These are phyloP conservation scores for Drosophila micromelanica DNA, from an alignment of 1,140 invertebrate genomes.

Conservation along the genomic window DNA sequence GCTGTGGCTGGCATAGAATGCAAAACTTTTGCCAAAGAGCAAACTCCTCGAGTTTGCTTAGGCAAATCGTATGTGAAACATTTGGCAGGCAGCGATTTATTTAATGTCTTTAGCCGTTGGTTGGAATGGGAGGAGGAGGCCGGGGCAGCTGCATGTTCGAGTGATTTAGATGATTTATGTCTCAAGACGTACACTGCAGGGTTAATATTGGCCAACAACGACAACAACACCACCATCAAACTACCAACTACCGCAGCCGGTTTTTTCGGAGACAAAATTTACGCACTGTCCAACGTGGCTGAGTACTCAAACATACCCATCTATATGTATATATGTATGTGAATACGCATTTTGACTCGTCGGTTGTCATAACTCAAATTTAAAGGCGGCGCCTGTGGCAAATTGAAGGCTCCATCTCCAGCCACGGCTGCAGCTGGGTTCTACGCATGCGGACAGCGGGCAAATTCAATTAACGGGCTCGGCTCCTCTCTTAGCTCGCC, in stretches of 20 bases:
- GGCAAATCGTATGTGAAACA: slow-evolving; percentile 82
- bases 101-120: slow-evolving; percentile 68
- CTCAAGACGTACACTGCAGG: slow-evolving; percentile 73
- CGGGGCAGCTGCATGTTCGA: slow-evolving; percentile 73
- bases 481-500: neutral
- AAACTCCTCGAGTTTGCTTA: slow-evolving; percentile 56
- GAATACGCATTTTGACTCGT: slow-evolving; percentile 32
- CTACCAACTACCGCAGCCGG: slow-evolving; percentile 39
- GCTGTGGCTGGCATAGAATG: slow-evolving; percentile 57
- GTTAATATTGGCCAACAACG: slow-evolving; percentile 68
- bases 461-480: slow-evolving; percentile 74
- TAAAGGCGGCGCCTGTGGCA: slow-evolving; percentile 78
- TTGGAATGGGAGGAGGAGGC: slow-evolving; percentile 7
- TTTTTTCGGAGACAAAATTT: slow-evolving; percentile 51
- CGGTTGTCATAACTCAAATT: slow-evolving; percentile 70
- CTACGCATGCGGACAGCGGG: slow-evolving; percentile 59
- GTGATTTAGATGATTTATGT: slow-evolving; percentile 83
- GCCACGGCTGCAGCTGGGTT: slow-evolving; percentile 49
- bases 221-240: slow-evolving; percentile 38
- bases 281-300: slow-evolving; percentile 27
- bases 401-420: slow-evolving; percentile 67
- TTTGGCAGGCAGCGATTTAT: slow-evolving; percentile 81
- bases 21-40: slow-evolving; percentile 69
- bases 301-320: slow-evolving; percentile 24
- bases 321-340: slow-evolving; percentile 31